Conservation (phyloP, 2,113 vertebrate species). For the Ochotona princeps region DNA sequence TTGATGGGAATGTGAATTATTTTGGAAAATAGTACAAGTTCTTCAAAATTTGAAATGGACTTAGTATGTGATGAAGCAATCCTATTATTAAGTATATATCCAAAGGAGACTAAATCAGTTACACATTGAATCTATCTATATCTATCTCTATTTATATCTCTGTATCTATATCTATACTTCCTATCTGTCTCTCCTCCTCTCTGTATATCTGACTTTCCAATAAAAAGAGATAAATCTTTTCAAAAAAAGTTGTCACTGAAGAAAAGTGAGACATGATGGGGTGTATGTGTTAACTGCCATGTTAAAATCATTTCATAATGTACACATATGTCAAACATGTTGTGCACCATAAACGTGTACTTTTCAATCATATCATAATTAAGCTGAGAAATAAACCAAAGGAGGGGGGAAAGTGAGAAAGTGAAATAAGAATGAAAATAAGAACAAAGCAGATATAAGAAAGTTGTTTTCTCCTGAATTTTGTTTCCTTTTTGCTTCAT, state of each 20-base stretch:
- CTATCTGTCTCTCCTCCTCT: no score
- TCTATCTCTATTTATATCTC: no score
- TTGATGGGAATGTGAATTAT: neutral
- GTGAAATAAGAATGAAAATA: neutral
- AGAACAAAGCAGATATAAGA: neutral
- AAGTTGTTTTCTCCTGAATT: neutral
- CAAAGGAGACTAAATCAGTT: neutral
- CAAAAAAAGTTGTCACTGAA: neutral
- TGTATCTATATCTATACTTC: no score
- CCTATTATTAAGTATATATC: neutral
- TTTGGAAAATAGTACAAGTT: neutral
- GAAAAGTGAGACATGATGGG: no score
- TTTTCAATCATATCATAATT: neutral
- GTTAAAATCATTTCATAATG: neutral
- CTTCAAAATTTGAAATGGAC: neutral
- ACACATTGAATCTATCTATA: no score
- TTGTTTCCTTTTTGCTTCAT: neutral
- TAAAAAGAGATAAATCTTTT: no score
- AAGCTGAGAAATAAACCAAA: neutral
- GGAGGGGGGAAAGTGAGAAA: neutral
- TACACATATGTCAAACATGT: neutral
- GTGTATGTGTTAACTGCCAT: neutral
- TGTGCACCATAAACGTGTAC: neutral
- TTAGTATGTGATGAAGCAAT: neutral
- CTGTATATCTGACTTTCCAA: no score